Conservation (phyloP, 2,888 invertebrate species). For the Netelia fuscicornis region DNA sequence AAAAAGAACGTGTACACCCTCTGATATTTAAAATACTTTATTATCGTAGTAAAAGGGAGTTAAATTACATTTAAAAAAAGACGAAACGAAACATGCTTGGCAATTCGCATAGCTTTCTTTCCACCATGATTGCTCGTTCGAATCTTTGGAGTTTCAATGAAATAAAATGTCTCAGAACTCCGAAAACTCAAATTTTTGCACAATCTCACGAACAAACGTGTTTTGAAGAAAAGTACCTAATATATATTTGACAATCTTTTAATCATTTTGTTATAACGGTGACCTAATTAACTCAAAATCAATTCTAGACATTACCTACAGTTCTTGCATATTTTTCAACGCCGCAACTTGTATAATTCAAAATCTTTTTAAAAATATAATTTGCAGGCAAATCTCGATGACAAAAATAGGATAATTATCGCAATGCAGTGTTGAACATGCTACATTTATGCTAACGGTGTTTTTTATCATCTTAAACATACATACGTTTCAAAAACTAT, state of each 20-base stretch:
- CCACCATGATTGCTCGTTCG: neutral
- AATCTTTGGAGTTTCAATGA: constrained; percentile 10
- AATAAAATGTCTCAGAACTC: neutral
- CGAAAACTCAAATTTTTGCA: neutral
- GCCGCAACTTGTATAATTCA: neutral
- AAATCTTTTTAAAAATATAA: neutral
- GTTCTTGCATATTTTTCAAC: neutral
- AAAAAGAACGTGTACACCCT: constrained; percentile 18
- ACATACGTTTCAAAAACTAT: neutral
- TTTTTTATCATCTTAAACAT: neutral
- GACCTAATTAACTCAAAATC: constrained; percentile 20
- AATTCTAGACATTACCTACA: neutral
- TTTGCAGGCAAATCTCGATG: neutral
- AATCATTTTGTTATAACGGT: constrained; percentile 11
- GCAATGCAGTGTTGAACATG: neutral
- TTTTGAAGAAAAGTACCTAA: constrained; percentile 15
- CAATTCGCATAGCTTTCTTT: constrained; percentile 3
- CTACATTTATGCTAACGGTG: neutral
- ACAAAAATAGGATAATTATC: neutral
- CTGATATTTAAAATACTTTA: constrained; percentile 75
- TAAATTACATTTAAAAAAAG: constrained; percentile 67
- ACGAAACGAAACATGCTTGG: constrained; percentile 13
- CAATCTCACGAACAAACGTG: neutral
- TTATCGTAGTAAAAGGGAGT: constrained; percentile 69
- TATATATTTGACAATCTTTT: constrained; percentile 9